These are phyloP conservation scores for Simalia tracyae DNA, from an alignment of 2,797 vertebrate species.

Conservation along the genomic window DNA sequence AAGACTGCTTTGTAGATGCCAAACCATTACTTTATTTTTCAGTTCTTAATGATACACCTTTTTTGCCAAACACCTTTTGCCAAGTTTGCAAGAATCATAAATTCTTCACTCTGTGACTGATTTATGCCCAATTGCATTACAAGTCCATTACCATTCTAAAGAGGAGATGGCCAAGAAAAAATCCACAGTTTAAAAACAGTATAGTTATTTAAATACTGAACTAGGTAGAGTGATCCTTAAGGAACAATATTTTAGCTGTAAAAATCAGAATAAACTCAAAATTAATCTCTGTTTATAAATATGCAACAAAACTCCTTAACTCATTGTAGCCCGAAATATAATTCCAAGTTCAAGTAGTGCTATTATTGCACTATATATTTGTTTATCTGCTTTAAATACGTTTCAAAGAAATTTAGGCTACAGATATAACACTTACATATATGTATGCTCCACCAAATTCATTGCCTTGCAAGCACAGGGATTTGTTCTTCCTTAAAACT, in stretches of 20 bases:
- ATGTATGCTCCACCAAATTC: neutral
- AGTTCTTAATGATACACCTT: constrained; percentile 45
- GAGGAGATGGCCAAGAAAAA: constrained; percentile 33
- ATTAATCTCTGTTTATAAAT: constrained; percentile 38
- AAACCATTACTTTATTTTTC: constrained; percentile 30
- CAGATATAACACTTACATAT: neutral
- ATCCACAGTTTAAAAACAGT: constrained; percentile 33
- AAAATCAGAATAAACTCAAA: constrained; percentile 15
- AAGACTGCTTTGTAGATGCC: constrained; percentile 13
- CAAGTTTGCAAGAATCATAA: constrained; percentile 65
- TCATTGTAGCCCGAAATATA: neutral
- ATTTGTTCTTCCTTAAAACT: neutral
- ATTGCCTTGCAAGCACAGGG: neutral
- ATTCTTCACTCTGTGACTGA: constrained; percentile 63
- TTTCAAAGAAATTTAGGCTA: neutral
- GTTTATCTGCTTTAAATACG: neutral
- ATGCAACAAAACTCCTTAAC: neutral
- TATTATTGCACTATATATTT: neutral
- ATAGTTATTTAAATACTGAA: constrained; percentile 55
- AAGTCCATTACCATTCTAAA: constrained; percentile 69
- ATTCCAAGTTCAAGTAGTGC: constrained; percentile 46
- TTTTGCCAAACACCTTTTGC: constrained; percentile 47
- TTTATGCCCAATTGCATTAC: constrained; percentile 69
- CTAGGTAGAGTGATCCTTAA: constrained; percentile 46
- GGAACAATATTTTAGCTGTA: constrained; percentile 50